These are phyloP conservation scores for Calliopsis andreniformis DNA, from an alignment of 1,140 invertebrate genomes.

Conservation along the genomic window DNA sequence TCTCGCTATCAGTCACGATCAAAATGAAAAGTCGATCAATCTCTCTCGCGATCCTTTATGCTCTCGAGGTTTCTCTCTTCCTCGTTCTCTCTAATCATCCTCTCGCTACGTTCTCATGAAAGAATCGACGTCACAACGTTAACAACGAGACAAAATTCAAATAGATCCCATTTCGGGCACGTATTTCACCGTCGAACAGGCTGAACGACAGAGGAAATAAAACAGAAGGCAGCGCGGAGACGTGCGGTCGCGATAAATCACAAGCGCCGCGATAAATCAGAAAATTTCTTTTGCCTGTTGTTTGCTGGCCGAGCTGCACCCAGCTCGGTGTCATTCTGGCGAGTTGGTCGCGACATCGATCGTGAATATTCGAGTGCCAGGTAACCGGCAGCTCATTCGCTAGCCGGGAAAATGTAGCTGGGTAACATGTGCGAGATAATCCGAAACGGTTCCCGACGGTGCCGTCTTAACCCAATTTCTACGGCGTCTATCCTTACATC, in stretches of 20 bases:
- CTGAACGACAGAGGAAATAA: constrained; percentile 9
- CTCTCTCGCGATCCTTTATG: no score
- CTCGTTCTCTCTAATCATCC: not conserved
- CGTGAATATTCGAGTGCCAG: constrained; percentile 47
- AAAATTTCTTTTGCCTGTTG: constrained; percentile 39
- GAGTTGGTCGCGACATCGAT: constrained; percentile 54
- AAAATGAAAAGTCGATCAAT: no score
- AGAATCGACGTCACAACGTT: no score
- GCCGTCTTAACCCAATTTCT: constrained; percentile 73
- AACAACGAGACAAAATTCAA: constrained; percentile 19
- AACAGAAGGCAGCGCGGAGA: constrained; percentile 1
- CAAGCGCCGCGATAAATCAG: constrained; percentile 35
- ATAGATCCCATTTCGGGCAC: not conserved
- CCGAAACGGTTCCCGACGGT: constrained; percentile 70
- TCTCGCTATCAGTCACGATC: not conserved
- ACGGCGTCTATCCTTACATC: constrained; percentile 58
- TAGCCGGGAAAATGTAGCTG: constrained; percentile 37
- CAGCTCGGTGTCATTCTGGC: constrained; percentile 16
- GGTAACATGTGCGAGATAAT: constrained; percentile 68
- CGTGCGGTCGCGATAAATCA: constrained; percentile 42
- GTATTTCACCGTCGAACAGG: constrained; percentile 3
- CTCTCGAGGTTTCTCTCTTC: no score
- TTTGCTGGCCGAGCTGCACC: not conserved
- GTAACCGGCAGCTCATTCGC: constrained; percentile 23
- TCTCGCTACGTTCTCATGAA: not conserved